Percentiles rank a stretch among this genome's conserved stretches.
phyloP scores from a whole-genome alignment of 2,113 vertebrate genomes.

The Pleuronectes platessa region DNA sequence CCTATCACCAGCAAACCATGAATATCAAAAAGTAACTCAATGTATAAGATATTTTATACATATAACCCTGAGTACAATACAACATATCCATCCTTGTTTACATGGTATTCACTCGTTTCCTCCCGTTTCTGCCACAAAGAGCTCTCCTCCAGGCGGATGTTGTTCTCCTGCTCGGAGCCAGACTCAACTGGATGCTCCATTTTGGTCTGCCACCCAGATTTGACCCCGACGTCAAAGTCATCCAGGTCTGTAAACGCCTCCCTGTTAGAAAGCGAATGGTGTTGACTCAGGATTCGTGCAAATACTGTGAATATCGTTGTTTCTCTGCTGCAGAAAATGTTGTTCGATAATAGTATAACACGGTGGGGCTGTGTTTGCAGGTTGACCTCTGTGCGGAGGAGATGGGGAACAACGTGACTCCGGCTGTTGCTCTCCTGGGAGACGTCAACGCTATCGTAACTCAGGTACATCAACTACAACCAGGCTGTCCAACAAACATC shows the following conservation, averaged over 20 bases:
- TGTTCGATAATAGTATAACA: neutral
- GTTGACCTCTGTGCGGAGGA: constrained; percentile 96
- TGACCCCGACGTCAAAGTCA: constrained; percentile 88
- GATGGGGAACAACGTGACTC: constrained; percentile 94
- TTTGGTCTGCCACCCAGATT: constrained; percentile 95
- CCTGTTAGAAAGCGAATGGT: neutral
- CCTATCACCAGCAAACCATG: no score
- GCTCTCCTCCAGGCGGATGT: constrained; percentile 93
- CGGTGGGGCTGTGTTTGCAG: constrained; percentile 67
- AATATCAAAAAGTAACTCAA: no score
- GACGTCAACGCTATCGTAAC: constrained; percentile 86
- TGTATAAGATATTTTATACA: no score
- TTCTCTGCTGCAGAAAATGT: neutral
- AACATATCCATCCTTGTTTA: neutral
- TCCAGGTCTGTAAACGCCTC: constrained; percentile 85
- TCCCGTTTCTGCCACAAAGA: constrained; percentile 71
- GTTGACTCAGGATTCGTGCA: neutral
- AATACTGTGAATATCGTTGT: neutral
- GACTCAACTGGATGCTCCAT: constrained; percentile 97
- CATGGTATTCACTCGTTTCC: neutral
- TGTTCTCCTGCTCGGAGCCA: constrained; percentile 91
- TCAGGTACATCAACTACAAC: constrained; percentile 83
- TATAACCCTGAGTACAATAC: no score
- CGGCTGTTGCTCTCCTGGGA: constrained; percentile 88
- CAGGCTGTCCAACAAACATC: neutral